These are phyloP conservation scores for Dicycla oo DNA, from an alignment of 2,888 invertebrate species.

Conservation along the genomic window DNA sequence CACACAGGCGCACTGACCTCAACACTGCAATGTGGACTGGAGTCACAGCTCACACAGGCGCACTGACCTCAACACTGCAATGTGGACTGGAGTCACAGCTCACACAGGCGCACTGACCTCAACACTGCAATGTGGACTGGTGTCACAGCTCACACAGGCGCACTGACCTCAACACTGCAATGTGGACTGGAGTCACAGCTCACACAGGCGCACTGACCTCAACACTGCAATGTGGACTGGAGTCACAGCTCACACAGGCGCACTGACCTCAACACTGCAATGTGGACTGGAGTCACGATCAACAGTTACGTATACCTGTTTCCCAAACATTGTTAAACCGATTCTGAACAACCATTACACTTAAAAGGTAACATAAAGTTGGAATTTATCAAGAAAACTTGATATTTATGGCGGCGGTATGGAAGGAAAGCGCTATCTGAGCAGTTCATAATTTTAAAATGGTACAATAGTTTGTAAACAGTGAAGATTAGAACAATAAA, in stretches of 20 bases:
- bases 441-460: slow-evolving; percentile 62
- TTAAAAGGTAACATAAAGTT: slow-evolving; percentile 58
- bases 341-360: slow-evolving; percentile 52
- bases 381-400: slow-evolving; percentile 60
- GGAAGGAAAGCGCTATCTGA: slow-evolving; percentile 53
- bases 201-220: no score
- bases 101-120: no score
- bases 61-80: no score
- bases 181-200: slow-evolving; percentile 25
- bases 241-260: no score
- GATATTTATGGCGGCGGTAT: slow-evolving; percentile 55
- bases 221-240: no score
- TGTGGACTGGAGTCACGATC: slow-evolving; percentile 53
- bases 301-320: slow-evolving; percentile 30
- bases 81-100: slow-evolving; percentile 49
- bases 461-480: slow-evolving; percentile 66
- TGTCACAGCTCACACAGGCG: no score
- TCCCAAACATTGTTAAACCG: slow-evolving; percentile 37
- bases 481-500: slow-evolving; percentile 66
- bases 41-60: no score
- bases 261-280: slow-evolving; percentile 38
- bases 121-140: no score
- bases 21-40: slow-evolving; percentile 28
- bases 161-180: slow-evolving; percentile 37
- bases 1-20: no score